Percentiles rank a stretch among this genome's conserved stretches.
phyloP scores from a whole-genome alignment of 2,888 invertebrate species.

The Crossocerus cetratus region DNA sequence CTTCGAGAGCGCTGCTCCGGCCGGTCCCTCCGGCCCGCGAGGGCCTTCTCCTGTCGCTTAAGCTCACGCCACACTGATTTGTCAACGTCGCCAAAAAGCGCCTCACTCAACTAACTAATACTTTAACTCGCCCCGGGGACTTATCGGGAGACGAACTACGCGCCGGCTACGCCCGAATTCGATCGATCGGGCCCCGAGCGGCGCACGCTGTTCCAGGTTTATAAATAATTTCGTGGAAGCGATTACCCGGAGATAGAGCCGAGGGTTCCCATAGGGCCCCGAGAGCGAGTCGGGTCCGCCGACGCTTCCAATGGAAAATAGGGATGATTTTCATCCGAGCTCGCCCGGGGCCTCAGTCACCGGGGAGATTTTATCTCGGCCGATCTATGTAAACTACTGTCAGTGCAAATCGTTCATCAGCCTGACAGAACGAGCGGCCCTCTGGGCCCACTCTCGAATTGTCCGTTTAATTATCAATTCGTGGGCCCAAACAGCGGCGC shows the following conservation, averaged over 20 bases:
- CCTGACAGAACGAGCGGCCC: not conserved
- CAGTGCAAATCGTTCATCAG: not conserved
- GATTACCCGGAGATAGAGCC: slow-evolving; percentile 48
- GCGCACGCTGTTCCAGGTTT: slow-evolving; percentile 8
- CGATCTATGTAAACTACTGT: not conserved
- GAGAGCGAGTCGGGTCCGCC: not conserved
- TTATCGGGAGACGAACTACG: no score
- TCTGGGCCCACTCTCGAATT: not conserved
- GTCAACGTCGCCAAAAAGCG: not conserved
- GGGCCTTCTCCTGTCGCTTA: not conserved
- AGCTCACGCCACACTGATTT: not conserved
- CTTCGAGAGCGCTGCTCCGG: slow-evolving; percentile 28
- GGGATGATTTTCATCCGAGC: not conserved
- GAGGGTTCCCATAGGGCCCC: not conserved
- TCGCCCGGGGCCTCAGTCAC: not conserved
- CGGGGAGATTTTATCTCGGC: not conserved
- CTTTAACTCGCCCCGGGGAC: no score
- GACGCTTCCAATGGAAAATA: slow-evolving; percentile 6
- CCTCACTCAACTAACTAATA: no score
- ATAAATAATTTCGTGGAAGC: slow-evolving; percentile 55
- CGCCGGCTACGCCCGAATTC: no score
- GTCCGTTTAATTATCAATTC: not conserved
- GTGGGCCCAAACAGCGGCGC: not conserved
- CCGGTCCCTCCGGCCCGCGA: not conserved
- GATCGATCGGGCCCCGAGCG: no score